These are phyloP conservation scores for Hylyphantes graminicola DNA, from an alignment of 1,140 invertebrate species.

Conservation along the genomic window DNA sequence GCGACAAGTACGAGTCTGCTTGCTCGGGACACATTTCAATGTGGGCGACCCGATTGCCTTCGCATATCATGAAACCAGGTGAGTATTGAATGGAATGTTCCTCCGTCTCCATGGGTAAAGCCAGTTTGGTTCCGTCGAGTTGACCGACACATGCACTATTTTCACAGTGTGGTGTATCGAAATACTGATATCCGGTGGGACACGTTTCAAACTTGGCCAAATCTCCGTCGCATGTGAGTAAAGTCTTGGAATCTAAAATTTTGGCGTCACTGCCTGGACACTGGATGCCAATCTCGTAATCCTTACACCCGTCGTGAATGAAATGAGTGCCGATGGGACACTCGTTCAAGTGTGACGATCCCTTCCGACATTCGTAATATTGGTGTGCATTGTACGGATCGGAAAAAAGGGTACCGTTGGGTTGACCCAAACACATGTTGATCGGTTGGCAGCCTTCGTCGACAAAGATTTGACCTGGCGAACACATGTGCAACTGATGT, in stretches of 20 bases:
- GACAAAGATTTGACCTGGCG: background rate
- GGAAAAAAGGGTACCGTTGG: background rate
- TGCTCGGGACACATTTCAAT: background rate
- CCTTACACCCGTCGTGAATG: background rate
- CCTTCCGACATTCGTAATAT: background rate
- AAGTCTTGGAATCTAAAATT: background rate
- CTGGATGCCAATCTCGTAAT: background rate
- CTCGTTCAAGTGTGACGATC: background rate
- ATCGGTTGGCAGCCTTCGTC: background rate
- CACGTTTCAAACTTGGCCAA: background rate
- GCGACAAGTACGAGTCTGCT: background rate
- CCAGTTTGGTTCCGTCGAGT: background rate
- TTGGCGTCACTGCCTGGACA: background rate
- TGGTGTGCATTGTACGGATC: background rate
- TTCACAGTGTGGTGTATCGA: background rate
- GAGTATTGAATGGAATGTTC: background rate
- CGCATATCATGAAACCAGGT: slow-evolving; percentile 1
- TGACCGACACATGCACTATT: background rate
- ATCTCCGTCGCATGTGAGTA: background rate
- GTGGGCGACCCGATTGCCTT: background rate
- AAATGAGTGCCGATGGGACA: background rate
- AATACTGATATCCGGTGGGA: background rate
- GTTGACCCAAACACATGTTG: background rate
- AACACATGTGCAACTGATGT: slow-evolving; percentile 1
- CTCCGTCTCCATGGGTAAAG: background rate